Percentiles rank a stretch among this genome's conserved stretches.
phyloP scores from a whole-genome alignment of 2,888 invertebrate genomes.

The Scaeva pyrastri region DNA sequence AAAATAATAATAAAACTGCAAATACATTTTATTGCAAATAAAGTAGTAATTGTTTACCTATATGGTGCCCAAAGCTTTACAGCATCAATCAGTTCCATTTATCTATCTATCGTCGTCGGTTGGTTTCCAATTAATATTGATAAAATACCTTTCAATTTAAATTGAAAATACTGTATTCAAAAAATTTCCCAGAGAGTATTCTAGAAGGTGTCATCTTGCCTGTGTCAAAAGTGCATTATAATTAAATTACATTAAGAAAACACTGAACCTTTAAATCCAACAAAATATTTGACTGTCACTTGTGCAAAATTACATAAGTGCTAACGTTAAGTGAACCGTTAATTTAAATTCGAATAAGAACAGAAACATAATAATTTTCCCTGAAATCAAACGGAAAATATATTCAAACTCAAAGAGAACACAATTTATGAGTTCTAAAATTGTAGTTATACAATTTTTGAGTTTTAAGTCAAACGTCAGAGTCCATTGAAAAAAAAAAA shows the following conservation, averaged over 20 bases:
- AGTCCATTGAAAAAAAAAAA: slow-evolving; percentile 3
- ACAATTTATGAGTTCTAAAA: no score
- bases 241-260: neutral
- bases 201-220: slow-evolving; percentile 8
- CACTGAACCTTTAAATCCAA: neutral
- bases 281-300: neutral
- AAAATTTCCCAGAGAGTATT: slow-evolving; percentile 25
- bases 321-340: slow-evolving; percentile 7
- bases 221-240: neutral
- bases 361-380: neutral
- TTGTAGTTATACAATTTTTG: neutral
- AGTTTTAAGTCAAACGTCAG: neutral
- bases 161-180: slow-evolving; percentile 24
- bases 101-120: slow-evolving; percentile 75
- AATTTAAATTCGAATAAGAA: neutral
- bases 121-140: slow-evolving; percentile 56
- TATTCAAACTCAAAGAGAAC: neutral
- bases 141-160: slow-evolving; percentile 37
- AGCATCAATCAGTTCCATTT: slow-evolving; percentile 71
- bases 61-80: slow-evolving; percentile 67
- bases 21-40: slow-evolving; percentile 63
- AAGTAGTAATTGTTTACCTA: slow-evolving; percentile 71
- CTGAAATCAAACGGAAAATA: neutral
- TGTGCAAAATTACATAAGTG: neutral
- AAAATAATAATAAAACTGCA: slow-evolving; percentile 20